These are phyloP conservation scores for Bombyx huttoni DNA, from an alignment of 2,888 invertebrate species.

Conservation along the genomic window DNA sequence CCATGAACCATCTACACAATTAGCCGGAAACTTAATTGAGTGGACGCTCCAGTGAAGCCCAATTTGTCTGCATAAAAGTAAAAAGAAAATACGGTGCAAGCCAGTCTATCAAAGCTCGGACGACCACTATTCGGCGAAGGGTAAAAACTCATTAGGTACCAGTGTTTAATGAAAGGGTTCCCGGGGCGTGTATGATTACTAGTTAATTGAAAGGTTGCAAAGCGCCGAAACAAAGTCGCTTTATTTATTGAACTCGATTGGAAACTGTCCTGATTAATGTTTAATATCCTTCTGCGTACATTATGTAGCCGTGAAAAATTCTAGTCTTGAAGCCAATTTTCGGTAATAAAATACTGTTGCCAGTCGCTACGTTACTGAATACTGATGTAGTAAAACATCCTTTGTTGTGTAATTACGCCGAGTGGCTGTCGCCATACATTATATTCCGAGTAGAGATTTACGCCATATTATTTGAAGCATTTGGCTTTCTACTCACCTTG, in stretches of 20 bases:
- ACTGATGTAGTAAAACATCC: constrained; percentile 1
- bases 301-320: neutral
- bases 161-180: constrained; percentile 65
- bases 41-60: constrained; percentile 26
- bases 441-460: constrained; percentile 42
- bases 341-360: neutral
- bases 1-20: constrained; percentile 3
- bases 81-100: constrained; percentile 45
- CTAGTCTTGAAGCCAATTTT: neutral
- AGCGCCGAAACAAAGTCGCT: constrained; percentile 47
- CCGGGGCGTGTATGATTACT: constrained; percentile 66
- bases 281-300: too few species aligned
- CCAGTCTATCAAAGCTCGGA: constrained; percentile 46
- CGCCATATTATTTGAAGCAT: constrained; percentile 14
- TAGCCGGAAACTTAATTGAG: constrained; percentile 25
- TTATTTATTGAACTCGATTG: constrained; percentile 26
- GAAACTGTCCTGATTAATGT: neutral
- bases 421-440: constrained; percentile 65
- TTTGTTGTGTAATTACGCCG: constrained; percentile 46
- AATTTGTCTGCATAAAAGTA: constrained; percentile 39
- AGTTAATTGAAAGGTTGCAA: constrained; percentile 67
- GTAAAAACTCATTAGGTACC: constrained; percentile 64
- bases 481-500: neutral
- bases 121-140: constrained; percentile 64
- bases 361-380: neutral